These are phyloP conservation scores for Drosophila melanosoma DNA, from an alignment of 2,888 invertebrate genomes.

Conservation along the genomic window DNA sequence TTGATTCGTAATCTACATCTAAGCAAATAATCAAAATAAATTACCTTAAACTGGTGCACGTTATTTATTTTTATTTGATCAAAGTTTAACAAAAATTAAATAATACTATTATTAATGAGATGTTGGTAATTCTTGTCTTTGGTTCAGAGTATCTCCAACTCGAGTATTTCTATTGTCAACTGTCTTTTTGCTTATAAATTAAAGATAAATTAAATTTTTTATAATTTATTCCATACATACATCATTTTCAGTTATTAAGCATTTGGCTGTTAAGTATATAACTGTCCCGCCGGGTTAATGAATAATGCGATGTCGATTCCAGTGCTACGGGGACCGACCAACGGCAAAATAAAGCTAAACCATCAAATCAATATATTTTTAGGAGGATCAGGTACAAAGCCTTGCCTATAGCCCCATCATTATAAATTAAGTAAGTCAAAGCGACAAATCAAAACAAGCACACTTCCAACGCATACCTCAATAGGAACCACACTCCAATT, in stretches of 20 bases:
- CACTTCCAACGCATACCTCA: background rate
- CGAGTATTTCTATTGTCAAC: background rate
- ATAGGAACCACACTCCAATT: background rate
- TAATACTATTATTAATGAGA: background rate
- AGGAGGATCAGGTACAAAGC: background rate
- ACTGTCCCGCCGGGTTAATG: background rate
- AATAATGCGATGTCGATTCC: background rate
- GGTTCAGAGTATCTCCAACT: background rate
- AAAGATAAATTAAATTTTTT: background rate
- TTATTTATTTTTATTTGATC: background rate
- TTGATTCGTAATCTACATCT: background rate
- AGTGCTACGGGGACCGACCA: background rate
- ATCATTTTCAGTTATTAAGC: background rate
- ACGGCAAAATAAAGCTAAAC: background rate
- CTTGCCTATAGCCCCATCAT: background rate
- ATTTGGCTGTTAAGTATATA: background rate
- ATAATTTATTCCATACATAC: background rate
- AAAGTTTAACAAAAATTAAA: background rate
- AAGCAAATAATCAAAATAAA: background rate
- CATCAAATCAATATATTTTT: background rate
- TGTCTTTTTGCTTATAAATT: background rate
- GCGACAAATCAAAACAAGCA: background rate
- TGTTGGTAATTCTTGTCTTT: background rate
- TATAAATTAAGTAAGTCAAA: background rate
- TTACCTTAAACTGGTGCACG: background rate